Base-by-base conservation (phyloP, 2,888 invertebrate genomes). In the Vesta saturnalis region DNA sequence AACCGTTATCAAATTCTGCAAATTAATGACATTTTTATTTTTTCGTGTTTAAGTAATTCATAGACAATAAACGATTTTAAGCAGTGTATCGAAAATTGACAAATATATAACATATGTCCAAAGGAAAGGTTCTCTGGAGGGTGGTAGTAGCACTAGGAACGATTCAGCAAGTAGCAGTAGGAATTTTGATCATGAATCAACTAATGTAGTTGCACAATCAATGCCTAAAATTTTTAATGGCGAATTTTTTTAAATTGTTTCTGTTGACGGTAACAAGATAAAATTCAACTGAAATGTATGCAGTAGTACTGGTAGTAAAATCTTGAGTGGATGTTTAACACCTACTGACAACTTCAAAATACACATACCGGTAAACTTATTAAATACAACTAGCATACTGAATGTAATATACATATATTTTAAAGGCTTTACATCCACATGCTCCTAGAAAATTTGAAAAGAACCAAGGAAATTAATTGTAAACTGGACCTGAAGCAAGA, bases 401-500 rank as follows among this genome's bases (percentile, higher is more conserved):
- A 43, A 14, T 43, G 43, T 43, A 43, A 43, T 43, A 43, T 43
- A 23, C 23, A 23, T 23, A 23, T 43, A n/a, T 14, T 43, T 43
- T 43, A 43, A 43, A 43, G 43, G 43, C 43, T 43, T 43, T 43
- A 43, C 43, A 43, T 14, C 43, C 43, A 43, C 30, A 30, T 30
- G 30, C 4, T 6, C 30, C 10, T 30, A 6, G 4, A 30, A 30
- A 30, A 30, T 30, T 30, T 30, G 10, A 6, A 30, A 30, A 30
- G 30, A 30, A 30, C 4, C 30, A 30, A 30, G 30, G 10, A 6
- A 30, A 10, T 30, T 30, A 30, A 30, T 30, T 6, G 5, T 4
- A 30, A 30, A 30, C 30, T 30, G 30, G 30, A 30, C 4, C 30
- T 30, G 30, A 30, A 6, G 30, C 30, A 30, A 30, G 30, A 30